Evolutionary conservation across 30 jellyfish, hydroid and myxozoan species (phyloP).

Genomic region (Mastigias papua): DNA sequence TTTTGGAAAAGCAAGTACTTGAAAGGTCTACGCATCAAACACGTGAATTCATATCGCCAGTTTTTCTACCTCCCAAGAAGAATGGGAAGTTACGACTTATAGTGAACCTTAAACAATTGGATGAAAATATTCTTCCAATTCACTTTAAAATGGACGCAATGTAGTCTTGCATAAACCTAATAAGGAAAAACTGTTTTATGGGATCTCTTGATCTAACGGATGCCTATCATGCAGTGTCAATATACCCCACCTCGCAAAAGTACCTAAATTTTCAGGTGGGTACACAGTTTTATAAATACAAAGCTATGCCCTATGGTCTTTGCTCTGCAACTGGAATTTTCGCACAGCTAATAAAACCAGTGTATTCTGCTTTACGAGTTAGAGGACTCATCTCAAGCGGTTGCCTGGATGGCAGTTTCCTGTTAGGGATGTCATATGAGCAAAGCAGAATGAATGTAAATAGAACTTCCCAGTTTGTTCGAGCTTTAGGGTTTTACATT

Average conservation of each 20-base stretch:
- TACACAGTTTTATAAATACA: background rate
- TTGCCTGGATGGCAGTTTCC: background rate
- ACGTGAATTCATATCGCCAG: background rate
- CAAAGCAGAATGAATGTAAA: background rate
- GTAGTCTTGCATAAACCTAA: no score
- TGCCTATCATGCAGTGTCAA: background rate
- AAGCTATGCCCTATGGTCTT: background rate
- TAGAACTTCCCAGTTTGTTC: background rate
- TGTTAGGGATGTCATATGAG: background rate
- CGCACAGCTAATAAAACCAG: background rate
- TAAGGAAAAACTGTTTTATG: no score
- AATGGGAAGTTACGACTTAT: background rate
- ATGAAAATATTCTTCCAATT: background rate
- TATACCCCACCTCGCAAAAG: background rate
- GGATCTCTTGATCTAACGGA: background rate
- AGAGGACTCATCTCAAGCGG: background rate
- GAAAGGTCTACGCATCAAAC: background rate
- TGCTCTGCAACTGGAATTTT: background rate
- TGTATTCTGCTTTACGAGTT: background rate
- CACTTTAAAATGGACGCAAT: background rate
- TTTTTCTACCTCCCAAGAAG: background rate
- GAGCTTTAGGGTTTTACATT: background rate
- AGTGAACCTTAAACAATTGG: background rate
- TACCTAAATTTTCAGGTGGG: background rate
- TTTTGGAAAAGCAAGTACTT: background rate